These are phyloP conservation scores for Botrylloides violaceus DNA, from an alignment of 23 tunicate species.

Conservation along the genomic window DNA sequence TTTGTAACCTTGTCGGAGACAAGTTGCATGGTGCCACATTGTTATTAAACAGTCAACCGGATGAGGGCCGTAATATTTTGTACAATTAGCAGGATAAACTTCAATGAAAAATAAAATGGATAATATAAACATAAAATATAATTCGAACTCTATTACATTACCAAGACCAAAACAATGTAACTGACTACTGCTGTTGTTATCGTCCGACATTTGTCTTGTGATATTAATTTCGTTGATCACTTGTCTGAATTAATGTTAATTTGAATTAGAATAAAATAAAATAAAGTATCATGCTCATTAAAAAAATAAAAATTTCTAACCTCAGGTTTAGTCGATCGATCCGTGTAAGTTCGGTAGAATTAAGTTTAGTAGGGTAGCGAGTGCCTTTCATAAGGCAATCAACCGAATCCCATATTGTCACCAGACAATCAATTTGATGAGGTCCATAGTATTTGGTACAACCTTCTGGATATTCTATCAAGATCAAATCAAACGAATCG, in stretches of 20 bases:
- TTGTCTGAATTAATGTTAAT: background rate
- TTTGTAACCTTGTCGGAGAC: slow-evolving; percentile 7
- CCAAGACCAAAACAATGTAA: slow-evolving; percentile 9
- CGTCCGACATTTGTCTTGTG: background rate
- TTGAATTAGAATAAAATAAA: background rate
- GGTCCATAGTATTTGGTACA: background rate
- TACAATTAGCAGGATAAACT: slow-evolving; percentile 24
- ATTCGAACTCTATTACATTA: background rate
- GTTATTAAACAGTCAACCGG: slow-evolving; percentile 1
- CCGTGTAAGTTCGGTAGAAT: background rate
- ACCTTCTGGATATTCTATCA: background rate
- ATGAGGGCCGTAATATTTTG: slow-evolving; percentile 26
- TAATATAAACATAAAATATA: background rate
- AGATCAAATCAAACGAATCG: background rate
- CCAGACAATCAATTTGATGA: background rate
- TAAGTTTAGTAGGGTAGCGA: background rate
- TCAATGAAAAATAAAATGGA: background rate
- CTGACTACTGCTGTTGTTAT: background rate
- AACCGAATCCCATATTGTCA: background rate
- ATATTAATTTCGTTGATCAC: background rate
- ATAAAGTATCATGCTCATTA: background rate
- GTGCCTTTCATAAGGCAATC: background rate
- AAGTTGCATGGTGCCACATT: slow-evolving; percentile 8
- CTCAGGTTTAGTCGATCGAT: background rate
- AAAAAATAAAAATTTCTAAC: too few relatives aligned